Evolutionary conservation across 2,888 invertebrate species (phyloP).

Genomic region (Clunio marinus): DNA sequence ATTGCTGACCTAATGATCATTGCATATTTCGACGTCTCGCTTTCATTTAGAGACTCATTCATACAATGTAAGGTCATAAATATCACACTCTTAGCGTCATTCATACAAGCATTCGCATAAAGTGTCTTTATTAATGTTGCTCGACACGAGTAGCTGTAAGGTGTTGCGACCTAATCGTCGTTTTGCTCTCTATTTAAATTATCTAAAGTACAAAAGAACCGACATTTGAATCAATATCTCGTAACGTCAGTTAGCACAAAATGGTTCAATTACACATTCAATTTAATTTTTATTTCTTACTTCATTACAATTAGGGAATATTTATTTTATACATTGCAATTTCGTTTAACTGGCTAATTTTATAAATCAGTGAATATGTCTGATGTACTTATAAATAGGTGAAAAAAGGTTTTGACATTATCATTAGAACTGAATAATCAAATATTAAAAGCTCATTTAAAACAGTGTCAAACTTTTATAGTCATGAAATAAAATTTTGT

Average conservation of each 20-base stretch:
- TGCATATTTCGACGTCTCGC: neutral
- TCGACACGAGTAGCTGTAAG: no score
- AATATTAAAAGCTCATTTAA: no score
- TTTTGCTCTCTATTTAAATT: no score
- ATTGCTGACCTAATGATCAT: neutral
- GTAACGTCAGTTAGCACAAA: no score
- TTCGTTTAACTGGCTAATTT: neutral
- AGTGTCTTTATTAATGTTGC: no score
- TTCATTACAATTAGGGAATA: conserved; percentile 27
- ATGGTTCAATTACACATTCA: conserved; percentile 32
- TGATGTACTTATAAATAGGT: neutral
- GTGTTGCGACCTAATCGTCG: no score
- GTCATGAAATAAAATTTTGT: neutral
- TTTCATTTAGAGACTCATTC: neutral
- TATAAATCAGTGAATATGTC: conserved; percentile 6
- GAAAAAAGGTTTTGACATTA: no score
- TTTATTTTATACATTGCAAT: conserved; percentile 12
- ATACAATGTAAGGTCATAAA: neutral
- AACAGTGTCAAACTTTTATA: neutral
- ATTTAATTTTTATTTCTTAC: conserved; percentile 36
- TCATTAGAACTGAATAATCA: no score
- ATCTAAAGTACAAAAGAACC: no score
- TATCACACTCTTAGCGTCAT: neutral
- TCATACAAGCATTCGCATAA: neutral
- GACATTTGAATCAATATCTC: no score